phyloP scores from a whole-genome alignment of 2,797 vertebrate genomes.

The Odontamblyopus rebecca region DNA sequence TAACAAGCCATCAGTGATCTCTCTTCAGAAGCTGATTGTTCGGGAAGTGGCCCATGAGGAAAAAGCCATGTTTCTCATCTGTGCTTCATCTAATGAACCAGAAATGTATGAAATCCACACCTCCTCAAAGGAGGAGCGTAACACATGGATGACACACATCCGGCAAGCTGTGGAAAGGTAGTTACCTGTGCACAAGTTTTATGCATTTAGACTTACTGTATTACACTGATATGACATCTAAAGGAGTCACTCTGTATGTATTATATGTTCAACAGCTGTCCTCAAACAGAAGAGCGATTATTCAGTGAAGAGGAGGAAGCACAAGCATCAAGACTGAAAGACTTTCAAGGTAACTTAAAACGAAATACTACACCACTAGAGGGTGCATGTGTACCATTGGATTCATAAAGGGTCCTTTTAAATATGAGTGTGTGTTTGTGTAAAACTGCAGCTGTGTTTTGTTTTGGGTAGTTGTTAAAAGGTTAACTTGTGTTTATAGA shows the following conservation, averaged over 20 bases:
- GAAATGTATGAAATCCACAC: constrained; percentile 89
- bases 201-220: background rate
- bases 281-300: constrained; percentile 83
- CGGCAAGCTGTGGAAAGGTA: constrained; percentile 86
- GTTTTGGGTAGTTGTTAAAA: background rate
- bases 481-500: constrained; percentile 66
- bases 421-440: background rate
- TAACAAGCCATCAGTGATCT: constrained; percentile 87
- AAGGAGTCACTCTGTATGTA: background rate
- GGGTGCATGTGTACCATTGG: constrained; percentile 28
- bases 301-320: constrained; percentile 86
- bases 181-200: background rate
- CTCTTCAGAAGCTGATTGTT: constrained; percentile 88
- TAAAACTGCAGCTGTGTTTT: background rate
- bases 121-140: constrained; percentile 83
- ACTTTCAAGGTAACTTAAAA: constrained; percentile 85
- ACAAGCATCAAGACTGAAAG: constrained; percentile 77
- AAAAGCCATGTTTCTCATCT: constrained; percentile 92
- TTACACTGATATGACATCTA: background rate
- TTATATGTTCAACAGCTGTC: constrained; percentile 77
- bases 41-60: constrained; percentile 91
- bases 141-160: constrained; percentile 84
- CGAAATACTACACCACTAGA: constrained; percentile 41
- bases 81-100: constrained; percentile 55
- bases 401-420: background rate